A percentile compares a stretch with the other conserved stretches of the same genome.
These are phyloP conservation scores for Acleris holmiana DNA, from an alignment of 2,888 invertebrate species.

Conservation along the genomic window DNA sequence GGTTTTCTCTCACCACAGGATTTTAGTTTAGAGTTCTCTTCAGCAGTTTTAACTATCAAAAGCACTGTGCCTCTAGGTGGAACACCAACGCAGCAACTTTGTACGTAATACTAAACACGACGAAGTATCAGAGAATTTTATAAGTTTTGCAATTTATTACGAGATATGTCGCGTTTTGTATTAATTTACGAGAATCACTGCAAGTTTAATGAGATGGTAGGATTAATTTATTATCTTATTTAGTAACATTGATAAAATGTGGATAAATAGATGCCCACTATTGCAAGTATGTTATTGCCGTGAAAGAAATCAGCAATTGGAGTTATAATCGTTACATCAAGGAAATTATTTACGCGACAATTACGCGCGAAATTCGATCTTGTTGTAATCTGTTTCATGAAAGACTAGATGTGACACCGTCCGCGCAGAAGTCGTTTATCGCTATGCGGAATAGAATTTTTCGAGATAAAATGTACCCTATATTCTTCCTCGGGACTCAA, in stretches of 20 bases:
- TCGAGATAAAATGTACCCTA: no score
- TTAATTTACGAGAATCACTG: constrained; percentile 34
- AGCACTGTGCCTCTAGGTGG: constrained; percentile 16
- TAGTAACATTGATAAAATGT: constrained; percentile 11
- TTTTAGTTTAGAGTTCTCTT: constrained; percentile 23
- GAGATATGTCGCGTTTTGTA: constrained; percentile 24
- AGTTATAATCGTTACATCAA: constrained; percentile 26
- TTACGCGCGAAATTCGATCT: not conserved
- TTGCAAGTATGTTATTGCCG: constrained; percentile 8
- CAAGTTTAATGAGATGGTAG: constrained; percentile 21
- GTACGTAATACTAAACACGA: constrained; percentile 14
- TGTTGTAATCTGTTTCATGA: not conserved
- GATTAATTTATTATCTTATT: constrained; percentile 3
- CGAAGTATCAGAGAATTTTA: constrained; percentile 35
- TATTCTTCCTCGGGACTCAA: no score
- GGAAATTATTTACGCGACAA: constrained; percentile 21
- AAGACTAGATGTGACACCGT: no score
- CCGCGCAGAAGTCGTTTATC: no score
- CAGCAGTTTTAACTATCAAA: constrained; percentile 39
- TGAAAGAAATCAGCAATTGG: constrained; percentile 16
- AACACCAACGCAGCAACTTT: not conserved
- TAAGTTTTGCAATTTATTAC: constrained; percentile 41
- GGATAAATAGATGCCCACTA: not conserved
- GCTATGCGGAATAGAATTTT: no score
- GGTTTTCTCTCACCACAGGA: constrained; percentile 14